A percentile compares a stretch with the other conserved stretches of the same genome.
Evolutionary conservation across 2,888 invertebrate genomes (phyloP).

Genomic region (Coenonympha glycerion): DNA sequence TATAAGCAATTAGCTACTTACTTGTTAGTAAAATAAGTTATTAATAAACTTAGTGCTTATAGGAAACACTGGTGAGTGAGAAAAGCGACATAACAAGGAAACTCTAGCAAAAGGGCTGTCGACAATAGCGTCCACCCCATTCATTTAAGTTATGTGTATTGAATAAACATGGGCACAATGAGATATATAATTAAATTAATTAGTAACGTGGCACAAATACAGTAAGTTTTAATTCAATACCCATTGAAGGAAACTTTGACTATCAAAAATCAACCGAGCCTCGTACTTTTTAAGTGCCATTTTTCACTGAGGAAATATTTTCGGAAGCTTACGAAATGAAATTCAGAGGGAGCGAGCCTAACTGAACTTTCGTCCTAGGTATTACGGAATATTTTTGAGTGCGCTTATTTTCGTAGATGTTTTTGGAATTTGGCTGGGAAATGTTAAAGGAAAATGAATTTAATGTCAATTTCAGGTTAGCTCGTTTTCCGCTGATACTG

Average conservation of each 20-base stretch:
- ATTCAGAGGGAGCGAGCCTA: conserved; percentile 41
- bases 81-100: conserved; percentile 1
- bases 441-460: conserved; percentile 40
- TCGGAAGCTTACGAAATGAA: conserved; percentile 67
- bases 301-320: conserved; percentile 61
- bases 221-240: conserved; percentile 72
- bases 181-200: conserved; percentile 71
- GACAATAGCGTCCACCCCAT: conserved; percentile 25
- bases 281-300: conserved; percentile 54
- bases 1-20: too few relatives aligned
- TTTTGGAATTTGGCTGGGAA: conserved; percentile 59
- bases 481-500: conserved; percentile 36
- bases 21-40: too few relatives aligned
- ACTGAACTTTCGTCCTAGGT: conserved; percentile 44
- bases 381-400: conserved; percentile 49
- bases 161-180: conserved; percentile 61
- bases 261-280: conserved; percentile 57
- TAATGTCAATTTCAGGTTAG: conserved; percentile 36
- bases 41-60: too few relatives aligned
- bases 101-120: conserved; percentile 13
- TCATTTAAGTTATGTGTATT: conserved; percentile 53
- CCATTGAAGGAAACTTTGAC: conserved; percentile 51
- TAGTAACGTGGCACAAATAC: conserved; percentile 68
- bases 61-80: background rate
- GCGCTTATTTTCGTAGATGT: conserved; percentile 49